These are phyloP conservation scores for Petrocephalus sullivani DNA, from an alignment of 2,797 vertebrate species.

Conservation along the genomic window DNA sequence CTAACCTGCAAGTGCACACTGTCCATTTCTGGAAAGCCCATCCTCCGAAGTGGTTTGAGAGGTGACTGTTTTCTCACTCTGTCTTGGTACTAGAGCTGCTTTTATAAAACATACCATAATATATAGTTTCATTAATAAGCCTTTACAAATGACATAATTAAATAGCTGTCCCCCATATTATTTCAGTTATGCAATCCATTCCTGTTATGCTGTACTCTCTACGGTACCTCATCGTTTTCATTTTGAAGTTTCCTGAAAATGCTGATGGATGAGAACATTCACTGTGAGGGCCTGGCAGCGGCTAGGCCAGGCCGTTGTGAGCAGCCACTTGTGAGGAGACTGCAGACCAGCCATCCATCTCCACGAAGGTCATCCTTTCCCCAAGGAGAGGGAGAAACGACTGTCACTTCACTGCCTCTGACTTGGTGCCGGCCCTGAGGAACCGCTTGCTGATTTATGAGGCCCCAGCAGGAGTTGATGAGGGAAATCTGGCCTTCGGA, in stretches of 20 bases:
- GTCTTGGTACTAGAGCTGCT: not conserved
- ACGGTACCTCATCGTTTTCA: not conserved
- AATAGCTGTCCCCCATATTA: not conserved
- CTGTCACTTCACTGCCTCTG: not conserved
- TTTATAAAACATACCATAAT: not conserved
- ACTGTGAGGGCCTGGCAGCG: not conserved
- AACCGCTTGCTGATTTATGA: conserved; percentile 18
- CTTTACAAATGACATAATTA: not conserved
- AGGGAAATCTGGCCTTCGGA: not conserved
- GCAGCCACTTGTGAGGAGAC: not conserved
- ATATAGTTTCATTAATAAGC: conserved; percentile 3
- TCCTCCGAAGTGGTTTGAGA: not conserved
- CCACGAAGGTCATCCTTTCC: conserved; percentile 19
- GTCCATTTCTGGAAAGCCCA: not conserved
- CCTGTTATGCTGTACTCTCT: not conserved
- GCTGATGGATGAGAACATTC: conserved; percentile 7
- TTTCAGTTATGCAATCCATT: not conserved
- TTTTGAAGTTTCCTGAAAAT: conserved; percentile 6
- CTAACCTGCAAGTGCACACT: not conserved
- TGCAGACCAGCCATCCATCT: conserved; percentile 18
- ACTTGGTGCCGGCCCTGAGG: not conserved
- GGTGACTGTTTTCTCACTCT: not conserved
- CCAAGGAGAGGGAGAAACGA: conserved; percentile 18
- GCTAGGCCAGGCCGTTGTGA: not conserved
- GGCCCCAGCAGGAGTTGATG: conserved; percentile 24